phyloP scores from a whole-genome alignment of 2,797 vertebrate species.

The Lacerta agilis region DNA sequence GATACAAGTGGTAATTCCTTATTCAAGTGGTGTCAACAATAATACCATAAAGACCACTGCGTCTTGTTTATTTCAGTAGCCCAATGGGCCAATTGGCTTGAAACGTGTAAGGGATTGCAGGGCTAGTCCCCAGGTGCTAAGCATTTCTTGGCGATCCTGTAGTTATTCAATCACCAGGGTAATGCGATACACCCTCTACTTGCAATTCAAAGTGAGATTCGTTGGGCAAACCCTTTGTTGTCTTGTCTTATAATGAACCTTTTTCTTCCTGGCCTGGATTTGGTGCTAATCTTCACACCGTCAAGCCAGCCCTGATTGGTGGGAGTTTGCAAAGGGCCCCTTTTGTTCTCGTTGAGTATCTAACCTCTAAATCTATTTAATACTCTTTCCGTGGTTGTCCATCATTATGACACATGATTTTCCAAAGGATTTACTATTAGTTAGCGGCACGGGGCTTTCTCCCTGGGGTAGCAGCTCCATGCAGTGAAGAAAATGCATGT shows the following conservation, averaged over 20 bases:
- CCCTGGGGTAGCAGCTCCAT: conserved; percentile 82
- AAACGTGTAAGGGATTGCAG: conserved; percentile 21
- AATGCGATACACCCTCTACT: conserved; percentile 10
- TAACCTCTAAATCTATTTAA: conserved; percentile 87
- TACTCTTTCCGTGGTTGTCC: conserved; percentile 84
- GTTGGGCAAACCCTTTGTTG: conserved; percentile 58
- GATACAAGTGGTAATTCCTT: neutral
- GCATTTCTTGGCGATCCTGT: conserved; percentile 31
- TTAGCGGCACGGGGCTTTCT: conserved; percentile 82
- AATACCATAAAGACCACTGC: neutral
- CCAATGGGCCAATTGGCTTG: conserved; percentile 7
- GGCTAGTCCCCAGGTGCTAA: conserved; percentile 1
- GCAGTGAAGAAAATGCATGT: conserved; percentile 85
- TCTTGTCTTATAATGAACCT: conserved; percentile 63
- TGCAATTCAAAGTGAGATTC: conserved; percentile 39
- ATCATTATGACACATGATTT: conserved; percentile 87
- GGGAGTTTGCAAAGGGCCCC: conserved; percentile 78
- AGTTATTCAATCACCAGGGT: conserved; percentile 18
- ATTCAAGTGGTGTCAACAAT: neutral
- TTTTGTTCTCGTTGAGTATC: conserved; percentile 85
- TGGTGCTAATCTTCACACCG: conserved; percentile 69
- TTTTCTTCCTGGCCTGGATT: conserved; percentile 59
- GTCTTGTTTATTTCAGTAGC: neutral
- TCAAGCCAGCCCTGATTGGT: conserved; percentile 70
- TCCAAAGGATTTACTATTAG: conserved; percentile 86